Base-by-base conservation (phyloP, 1,140 invertebrate genomes). In the Rhopalosiphum padi region DNA sequence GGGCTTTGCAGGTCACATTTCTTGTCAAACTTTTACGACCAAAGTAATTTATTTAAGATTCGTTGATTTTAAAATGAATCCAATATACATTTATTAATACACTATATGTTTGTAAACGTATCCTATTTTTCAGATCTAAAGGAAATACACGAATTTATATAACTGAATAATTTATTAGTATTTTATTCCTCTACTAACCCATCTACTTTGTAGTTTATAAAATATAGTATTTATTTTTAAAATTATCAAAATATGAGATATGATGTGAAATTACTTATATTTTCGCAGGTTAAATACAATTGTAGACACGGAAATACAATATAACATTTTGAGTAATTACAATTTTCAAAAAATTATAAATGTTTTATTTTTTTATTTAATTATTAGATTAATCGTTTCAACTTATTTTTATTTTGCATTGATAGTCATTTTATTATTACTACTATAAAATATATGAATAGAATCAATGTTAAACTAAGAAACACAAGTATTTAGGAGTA, bases 31-130 rank as follows among this genome's bases (percentile, higher is more conserved):
- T 43, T 89, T 55, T 53, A 89, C 30, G 51, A 15, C 8, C 18
- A 30, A 46, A 46, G 85, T 86, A 46, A 86, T 88, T 88, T 88
- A 88, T 90, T 90, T 55, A 90, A 60, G 51, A 60, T 30, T 41
- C 35, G 53, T 90, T 90, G n/a, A 60, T 60, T 60, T 60, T 30
- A 60, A 89, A 90, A 41, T 60, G 35, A 88, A 88, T 51, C 83
- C 41, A 85, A 85, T 85, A 25, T 85, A 85, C 37, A 85, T 85
- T 77, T 77, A 77, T 77, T 77, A 77, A 77, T 77, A 77, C 30
- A 77, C 30, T 77, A n/a, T 77, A 77, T 35, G 15, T 77, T 77
- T 77, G 15, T 77, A 68, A 68, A 77, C 30, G 23, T 60, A n/a
- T 77, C 60, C 60, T n/a, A 18, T 77, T n/a, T 77, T n/a, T 77